Evolutionary conservation across 1,140 invertebrate species (phyloP).

Genomic region (Ladona fulva): DNA sequence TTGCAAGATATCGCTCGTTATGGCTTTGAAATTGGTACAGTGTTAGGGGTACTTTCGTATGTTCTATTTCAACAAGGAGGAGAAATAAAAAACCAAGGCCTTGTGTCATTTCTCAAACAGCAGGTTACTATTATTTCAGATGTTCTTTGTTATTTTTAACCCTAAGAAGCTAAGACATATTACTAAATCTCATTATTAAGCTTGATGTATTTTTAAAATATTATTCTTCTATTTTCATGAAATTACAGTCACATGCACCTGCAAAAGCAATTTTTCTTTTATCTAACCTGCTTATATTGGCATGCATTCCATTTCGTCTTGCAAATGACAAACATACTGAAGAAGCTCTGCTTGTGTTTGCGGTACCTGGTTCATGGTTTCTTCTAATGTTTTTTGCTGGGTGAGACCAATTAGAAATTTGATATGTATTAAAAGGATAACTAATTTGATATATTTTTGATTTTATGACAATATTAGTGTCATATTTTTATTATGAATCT

Average conservation of each 20-base stretch:
- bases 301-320: conserved; percentile 83
- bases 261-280: conserved; percentile 89
- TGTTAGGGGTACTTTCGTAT: conserved; percentile 76
- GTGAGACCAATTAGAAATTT: conserved; percentile 43
- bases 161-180: too few species aligned
- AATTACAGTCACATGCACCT: conserved; percentile 75
- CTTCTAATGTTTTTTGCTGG: conserved; percentile 97
- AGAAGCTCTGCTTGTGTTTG: conserved; percentile 84
- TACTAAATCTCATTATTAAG: conserved; percentile 11
- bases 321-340: conserved; percentile 64
- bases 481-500: not conserved
- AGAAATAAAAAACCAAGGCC: conserved; percentile 88
- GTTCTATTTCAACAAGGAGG: conserved; percentile 86
- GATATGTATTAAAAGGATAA: conserved; percentile 8
- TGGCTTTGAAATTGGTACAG: conserved; percentile 72
- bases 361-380: conserved; percentile 93
- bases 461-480: not conserved
- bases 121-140: conserved; percentile 47
- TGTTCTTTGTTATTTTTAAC: too few species aligned
- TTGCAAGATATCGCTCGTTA: conserved; percentile 51
- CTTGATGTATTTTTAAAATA: not conserved
- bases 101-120: conserved; percentile 83
- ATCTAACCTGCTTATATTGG: conserved; percentile 85
- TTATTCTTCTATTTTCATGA: conserved; percentile 16
- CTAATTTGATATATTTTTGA: not conserved